Evolutionary conservation across 2,113 vertebrate genomes (phyloP).

Genomic region (Etheostoma spectabile): DNA sequence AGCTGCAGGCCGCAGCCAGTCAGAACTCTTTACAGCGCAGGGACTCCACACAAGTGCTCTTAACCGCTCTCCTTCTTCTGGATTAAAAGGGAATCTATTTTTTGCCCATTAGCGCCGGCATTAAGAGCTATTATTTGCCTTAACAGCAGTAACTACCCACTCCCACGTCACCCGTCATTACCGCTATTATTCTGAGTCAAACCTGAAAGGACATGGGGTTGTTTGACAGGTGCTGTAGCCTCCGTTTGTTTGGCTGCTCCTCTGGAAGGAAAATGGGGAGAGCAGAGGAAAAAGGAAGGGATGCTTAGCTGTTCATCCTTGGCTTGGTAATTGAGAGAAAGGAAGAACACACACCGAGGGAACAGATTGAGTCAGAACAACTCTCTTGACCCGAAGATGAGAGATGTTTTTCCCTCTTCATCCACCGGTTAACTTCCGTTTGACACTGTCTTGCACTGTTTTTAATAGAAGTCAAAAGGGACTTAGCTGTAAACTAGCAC

Average conservation of each 20-base stretch:
- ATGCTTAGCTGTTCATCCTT: constrained; percentile 42
- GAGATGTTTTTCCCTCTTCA: constrained; percentile 12
- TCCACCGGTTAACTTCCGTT: constrained; percentile 6
- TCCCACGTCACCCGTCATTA: constrained; percentile 74
- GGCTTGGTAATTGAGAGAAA: constrained; percentile 47
- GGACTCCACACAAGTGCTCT: constrained; percentile 67
- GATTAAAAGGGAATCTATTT: constrained; percentile 71
- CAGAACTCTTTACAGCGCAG: constrained; percentile 45
- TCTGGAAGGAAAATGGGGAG: constrained; percentile 27
- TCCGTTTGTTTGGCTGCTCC: constrained; percentile 59
- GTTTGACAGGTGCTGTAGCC: constrained; percentile 51
- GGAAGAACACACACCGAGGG: constrained; percentile 39
- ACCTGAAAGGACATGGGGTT: constrained; percentile 75
- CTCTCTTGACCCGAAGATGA: constrained; percentile 37
- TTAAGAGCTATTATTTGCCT: constrained; percentile 79
- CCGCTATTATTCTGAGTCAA: constrained; percentile 73
- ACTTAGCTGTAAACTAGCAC: constrained; percentile 7
- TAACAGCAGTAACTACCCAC: constrained; percentile 65
- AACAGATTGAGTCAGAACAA: constrained; percentile 44
- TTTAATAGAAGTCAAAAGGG: not conserved
- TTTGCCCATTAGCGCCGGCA: constrained; percentile 78
- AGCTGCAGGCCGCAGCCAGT: constrained; percentile 41
- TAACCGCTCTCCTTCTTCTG: constrained; percentile 64
- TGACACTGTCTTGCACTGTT: not conserved
- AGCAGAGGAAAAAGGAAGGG: not conserved